A percentile compares a stretch with the other conserved stretches of the same genome.
Conservation (phyloP, 1,140 invertebrate species). For the Drosophila tsacasi region DNA sequence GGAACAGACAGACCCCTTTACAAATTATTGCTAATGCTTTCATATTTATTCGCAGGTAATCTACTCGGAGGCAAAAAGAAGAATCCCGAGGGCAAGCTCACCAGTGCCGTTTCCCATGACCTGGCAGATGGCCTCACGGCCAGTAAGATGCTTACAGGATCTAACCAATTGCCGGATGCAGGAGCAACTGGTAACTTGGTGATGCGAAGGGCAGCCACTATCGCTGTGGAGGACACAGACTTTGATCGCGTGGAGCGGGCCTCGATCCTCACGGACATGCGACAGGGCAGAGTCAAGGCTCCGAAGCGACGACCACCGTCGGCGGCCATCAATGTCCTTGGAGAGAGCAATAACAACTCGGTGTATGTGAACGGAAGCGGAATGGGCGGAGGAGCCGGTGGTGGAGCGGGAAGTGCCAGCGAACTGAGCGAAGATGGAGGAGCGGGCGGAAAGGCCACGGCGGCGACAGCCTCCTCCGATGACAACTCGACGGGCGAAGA, state of each 20-base stretch:
- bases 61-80: constrained; percentile 88
- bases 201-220: constrained; percentile 73
- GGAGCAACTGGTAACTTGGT: constrained; percentile 63
- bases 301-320: constrained; percentile 87
- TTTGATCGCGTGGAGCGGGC: constrained; percentile 88
- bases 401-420: constrained; percentile 62
- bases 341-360: constrained; percentile 83
- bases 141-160: constrained; percentile 63
- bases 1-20: neutral
- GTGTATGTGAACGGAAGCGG: constrained; percentile 81
- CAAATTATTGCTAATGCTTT: constrained; percentile 1
- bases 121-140: constrained; percentile 70
- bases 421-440: constrained; percentile 64
- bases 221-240: constrained; percentile 84
- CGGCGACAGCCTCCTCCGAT: constrained; percentile 59
- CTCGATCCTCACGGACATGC: constrained; percentile 88
- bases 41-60: constrained; percentile 69
- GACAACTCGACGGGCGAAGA: constrained; percentile 84
- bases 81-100: constrained; percentile 81
- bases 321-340: constrained; percentile 76
- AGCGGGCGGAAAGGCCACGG: constrained; percentile 19
- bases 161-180: constrained; percentile 52
- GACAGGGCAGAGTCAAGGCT: constrained; percentile 87
- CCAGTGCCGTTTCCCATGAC: constrained; percentile 78
- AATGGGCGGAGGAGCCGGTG: constrained; percentile 41